A percentile compares a stretch with the other conserved stretches of the same genome.
Conservation (phyloP, 2,888 invertebrate genomes). For the Ophioninae sp. region DNA sequence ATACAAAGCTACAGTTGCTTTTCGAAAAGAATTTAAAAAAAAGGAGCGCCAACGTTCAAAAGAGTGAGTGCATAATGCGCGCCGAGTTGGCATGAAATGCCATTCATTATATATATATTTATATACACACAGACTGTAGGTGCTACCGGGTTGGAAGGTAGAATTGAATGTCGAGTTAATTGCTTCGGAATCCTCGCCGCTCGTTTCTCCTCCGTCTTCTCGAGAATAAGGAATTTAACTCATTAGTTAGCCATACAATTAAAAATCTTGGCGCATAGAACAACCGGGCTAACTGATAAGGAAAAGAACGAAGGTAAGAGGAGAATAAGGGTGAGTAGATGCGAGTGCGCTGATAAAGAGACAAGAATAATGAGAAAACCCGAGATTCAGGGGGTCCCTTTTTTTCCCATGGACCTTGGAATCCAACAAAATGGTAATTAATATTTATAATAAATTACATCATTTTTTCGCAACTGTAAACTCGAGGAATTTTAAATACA, state of each 20-base stretch:
- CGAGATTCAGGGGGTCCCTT: slow-evolving; percentile 20
- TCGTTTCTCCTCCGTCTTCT: slow-evolving; percentile 59
- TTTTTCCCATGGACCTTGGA: slow-evolving; percentile 33
- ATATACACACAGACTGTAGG: slow-evolving; percentile 37
- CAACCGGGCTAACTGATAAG: slow-evolving; percentile 76
- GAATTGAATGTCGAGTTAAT: slow-evolving; percentile 70
- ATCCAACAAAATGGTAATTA: slow-evolving; percentile 32
- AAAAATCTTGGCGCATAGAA: slow-evolving; percentile 75
- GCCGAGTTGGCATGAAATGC: slow-evolving; percentile 21
- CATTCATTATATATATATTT: slow-evolving; percentile 21
- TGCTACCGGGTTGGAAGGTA: slow-evolving; percentile 43
- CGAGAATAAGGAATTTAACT: slow-evolving; percentile 75
- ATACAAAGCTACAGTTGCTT: neutral
- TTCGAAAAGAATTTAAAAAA: neutral
- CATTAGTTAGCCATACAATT: slow-evolving; percentile 78
- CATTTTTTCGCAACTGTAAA: neutral
- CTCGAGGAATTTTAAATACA: no score
- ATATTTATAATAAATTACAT: slow-evolving; percentile 35
- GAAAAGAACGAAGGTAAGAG: slow-evolving; percentile 69
- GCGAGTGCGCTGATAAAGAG: slow-evolving; percentile 47
- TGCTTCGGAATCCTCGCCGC: slow-evolving; percentile 69
- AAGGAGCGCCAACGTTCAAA: neutral
- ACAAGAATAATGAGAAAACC: slow-evolving; percentile 38
- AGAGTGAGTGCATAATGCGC: neutral
- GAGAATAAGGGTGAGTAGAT: slow-evolving; percentile 60